phyloP scores from a whole-genome alignment of 2,113 vertebrate species.

The Atherinomorus stipes region DNA sequence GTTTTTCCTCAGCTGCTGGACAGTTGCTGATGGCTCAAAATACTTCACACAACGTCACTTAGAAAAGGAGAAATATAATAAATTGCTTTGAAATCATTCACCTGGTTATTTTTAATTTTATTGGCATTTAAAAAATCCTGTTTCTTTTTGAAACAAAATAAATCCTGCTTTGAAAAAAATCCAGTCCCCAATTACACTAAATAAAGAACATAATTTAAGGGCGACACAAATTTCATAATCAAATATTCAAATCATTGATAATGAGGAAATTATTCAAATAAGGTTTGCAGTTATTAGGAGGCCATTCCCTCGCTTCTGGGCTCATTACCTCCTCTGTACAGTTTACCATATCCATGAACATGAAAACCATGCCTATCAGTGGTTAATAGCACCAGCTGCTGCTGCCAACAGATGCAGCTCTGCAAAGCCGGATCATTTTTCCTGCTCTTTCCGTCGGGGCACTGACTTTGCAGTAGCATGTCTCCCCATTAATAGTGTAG shows the following conservation, averaged over 20 bases:
- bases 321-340: conserved; percentile 8
- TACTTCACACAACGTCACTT: no score
- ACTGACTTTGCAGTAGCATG: conserved; percentile 31
- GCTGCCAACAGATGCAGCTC: conserved; percentile 24
- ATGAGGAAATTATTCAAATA: conserved; percentile 40
- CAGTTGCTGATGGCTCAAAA: no score
- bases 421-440: conserved; percentile 19
- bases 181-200: background rate
- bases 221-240: background rate
- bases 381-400: conserved; percentile 38
- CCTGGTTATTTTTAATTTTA: no score
- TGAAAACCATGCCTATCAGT: conserved; percentile 15
- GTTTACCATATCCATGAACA: conserved; percentile 18
- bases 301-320: conserved; percentile 2
- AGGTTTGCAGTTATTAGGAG: conserved; percentile 17
- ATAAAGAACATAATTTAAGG: conserved; percentile 15
- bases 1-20: no score
- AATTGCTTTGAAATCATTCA: no score
- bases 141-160: no score
- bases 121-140: background rate
- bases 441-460: conserved; percentile 3
- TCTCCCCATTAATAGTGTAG: conserved; percentile 43
- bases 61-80: no score
- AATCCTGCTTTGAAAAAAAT: no score
- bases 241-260: conserved; percentile 11